These are phyloP conservation scores for Tupaia tana DNA, from an alignment of 2,113 vertebrate species.

Conservation along the genomic window DNA sequence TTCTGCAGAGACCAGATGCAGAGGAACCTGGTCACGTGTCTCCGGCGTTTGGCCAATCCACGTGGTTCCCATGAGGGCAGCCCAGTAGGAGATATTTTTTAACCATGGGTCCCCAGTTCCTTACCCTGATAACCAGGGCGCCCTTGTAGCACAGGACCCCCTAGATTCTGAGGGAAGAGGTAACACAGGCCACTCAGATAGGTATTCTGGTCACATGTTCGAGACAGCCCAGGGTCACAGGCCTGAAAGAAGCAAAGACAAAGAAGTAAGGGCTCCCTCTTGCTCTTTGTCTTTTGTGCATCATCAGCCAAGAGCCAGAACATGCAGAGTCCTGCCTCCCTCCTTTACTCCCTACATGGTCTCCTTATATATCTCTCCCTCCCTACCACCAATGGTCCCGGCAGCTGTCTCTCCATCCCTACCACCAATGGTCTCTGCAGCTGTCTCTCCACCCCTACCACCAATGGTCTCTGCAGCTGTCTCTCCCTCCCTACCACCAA, in stretches of 20 bases:
- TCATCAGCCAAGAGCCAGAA: not conserved
- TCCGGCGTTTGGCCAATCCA: not conserved
- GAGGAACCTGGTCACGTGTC: not conserved
- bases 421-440: not conserved
- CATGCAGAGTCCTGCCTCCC: not conserved
- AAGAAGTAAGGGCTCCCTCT: not conserved
- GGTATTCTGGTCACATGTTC: conserved; percentile 88
- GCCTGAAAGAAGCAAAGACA: conserved; percentile 79
- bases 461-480: no score
- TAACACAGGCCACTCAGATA: conserved; percentile 90
- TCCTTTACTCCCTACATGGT: not conserved
- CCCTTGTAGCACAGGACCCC: conserved; percentile 42
- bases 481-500: no score
- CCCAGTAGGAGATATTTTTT: not conserved
- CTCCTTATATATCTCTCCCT: not conserved
- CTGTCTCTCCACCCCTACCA: no score
- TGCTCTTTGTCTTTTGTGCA: not conserved
- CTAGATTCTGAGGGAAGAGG: conserved; percentile 76
- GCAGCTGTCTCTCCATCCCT: not conserved
- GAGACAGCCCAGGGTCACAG: conserved; percentile 87
- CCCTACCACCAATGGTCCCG: no score
- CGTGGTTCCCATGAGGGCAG: not conserved
- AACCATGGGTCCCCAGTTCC: not conserved
- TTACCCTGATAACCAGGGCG: conserved; percentile 87
- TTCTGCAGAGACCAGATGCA: conserved; percentile 78